Evolutionary conservation across 2,888 invertebrate genomes (phyloP).

Genomic region (Cenopis cana): DNA sequence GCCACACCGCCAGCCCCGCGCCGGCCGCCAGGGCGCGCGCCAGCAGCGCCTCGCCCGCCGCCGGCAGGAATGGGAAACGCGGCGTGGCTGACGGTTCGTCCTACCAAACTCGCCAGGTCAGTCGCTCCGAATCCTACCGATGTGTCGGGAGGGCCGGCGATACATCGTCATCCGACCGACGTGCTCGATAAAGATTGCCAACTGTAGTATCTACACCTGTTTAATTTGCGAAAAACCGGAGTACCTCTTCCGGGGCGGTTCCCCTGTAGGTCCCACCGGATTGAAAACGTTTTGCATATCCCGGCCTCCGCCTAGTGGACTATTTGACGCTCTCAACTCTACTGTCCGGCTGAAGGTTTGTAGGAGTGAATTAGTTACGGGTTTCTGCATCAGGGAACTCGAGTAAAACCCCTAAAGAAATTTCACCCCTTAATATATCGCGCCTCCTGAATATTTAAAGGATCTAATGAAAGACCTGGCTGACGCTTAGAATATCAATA

Average conservation of each 20-base stretch:
- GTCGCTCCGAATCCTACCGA: not conserved
- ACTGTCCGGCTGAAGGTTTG: constrained; percentile 9
- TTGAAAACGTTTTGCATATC: not conserved
- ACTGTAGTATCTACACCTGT: not conserved
- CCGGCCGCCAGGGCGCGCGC: constrained; percentile 56
- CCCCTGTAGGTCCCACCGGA: too few species aligned
- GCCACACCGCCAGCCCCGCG: constrained; percentile 55
- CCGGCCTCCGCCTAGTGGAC: not conserved
- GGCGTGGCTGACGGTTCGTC: constrained; percentile 69
- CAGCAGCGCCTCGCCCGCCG: constrained; percentile 63
- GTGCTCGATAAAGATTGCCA: not conserved
- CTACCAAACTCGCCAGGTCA: constrained; percentile 47
- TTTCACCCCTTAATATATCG: constrained; percentile 7
- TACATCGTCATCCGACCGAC: not conserved
- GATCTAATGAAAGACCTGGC: not conserved
- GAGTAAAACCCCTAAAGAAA: constrained; percentile 5
- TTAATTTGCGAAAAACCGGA: not conserved
- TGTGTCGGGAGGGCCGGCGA: not conserved
- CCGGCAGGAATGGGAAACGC: constrained; percentile 69
- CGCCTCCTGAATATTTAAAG: constrained; percentile 20
- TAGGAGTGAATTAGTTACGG: not conserved
- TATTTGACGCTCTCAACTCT: not conserved
- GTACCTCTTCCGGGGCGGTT: not conserved
- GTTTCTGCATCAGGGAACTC: not conserved
- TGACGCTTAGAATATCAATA: not conserved